Evolutionary conservation across 2,113 vertebrate genomes (phyloP), one percentile per base, ranked within the genome.

Genomic region (Nerophis ophidion): DNA sequence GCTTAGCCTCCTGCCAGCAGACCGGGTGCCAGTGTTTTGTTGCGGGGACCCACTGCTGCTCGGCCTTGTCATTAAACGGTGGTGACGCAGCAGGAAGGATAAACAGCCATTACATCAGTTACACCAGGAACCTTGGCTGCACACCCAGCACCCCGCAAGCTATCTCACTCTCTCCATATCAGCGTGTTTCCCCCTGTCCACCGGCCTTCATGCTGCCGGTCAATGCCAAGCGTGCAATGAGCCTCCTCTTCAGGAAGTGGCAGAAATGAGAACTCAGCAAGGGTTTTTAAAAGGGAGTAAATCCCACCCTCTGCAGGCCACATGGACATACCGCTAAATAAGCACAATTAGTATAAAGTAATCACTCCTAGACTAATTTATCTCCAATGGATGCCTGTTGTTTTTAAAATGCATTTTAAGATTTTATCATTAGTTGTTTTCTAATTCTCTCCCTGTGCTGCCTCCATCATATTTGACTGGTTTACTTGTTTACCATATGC

Each of bases 101-200:
- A 91, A 91, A 91, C 88, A 91, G 85, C 86, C 84, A 91, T 91
- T 91, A 91, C 87, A 91, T 90, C 89, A 90, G 90, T 89, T 90
- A 89, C 77, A 88, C 80, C 83, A 81, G 84, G 72, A 88, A 86
- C 85, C 79, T 85, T 80, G 61, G 85, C 85, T 67, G 59, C 76
- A 74, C 84, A 84, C 73, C 60, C 68, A 77, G 76, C 65, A 75
- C 71, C 69, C 70, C 67, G 68, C 74, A 70, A 57, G 64, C 64
- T 63, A 7, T n/a, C 36, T n/a, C 66, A 13, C 26, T 69, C 59
- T 74, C 44, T 16, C 40, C 54, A 13, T 56, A 56, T 56, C 54
- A 42, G 48, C 61, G 63, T 66, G 66, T 74, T 70, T 61, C 71
- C 59, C 58, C 66, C 76, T 79, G 70, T 76, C 71, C 75, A 68